A percentile compares a stretch with the other conserved stretches of the same genome.
Conservation (phyloP, 2,888 invertebrate genomes). For the Netelia fuscicornis region DNA sequence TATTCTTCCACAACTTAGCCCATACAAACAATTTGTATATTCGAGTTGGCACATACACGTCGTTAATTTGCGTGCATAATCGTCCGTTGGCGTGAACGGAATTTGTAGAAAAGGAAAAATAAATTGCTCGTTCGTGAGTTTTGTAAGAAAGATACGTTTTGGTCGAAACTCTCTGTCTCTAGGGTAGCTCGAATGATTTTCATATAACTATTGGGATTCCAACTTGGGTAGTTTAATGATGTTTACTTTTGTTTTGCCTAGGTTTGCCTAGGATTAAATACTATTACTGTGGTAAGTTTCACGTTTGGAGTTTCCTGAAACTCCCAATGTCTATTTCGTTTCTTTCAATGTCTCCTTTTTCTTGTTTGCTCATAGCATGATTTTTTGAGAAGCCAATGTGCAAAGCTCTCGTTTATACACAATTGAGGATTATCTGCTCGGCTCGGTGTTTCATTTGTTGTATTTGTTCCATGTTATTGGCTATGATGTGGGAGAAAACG, state of each 20-base stretch:
- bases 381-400: conserved; percentile 1
- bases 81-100: not conserved
- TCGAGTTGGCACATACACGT: not conserved
- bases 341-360: not conserved
- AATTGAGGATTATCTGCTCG: not conserved
- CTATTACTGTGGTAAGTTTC: conserved; percentile 88
- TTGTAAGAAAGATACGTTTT: conserved; percentile 2
- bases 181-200: conserved; percentile 50
- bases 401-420: conserved; percentile 6
- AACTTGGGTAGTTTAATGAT: conserved; percentile 60
- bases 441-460: conserved; percentile 19
- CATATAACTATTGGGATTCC: not conserved
- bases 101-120: not conserved
- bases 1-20: conserved; percentile 58
- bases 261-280: conserved; percentile 89
- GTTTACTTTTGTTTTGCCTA: conserved; percentile 80
- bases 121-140: conserved; percentile 27
- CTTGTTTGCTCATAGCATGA: conserved; percentile 11
- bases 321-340: not conserved
- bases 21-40: conserved; percentile 39
- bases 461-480: conserved; percentile 35
- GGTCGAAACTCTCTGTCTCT: conserved; percentile 8
- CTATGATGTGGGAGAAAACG: conserved; percentile 57
- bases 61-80: not conserved
- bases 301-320: conserved; percentile 23